A percentile compares a stretch with the other conserved stretches of the same genome.
Conservation (phyloP, 1,140 invertebrate genomes). For the Aricia agestis region DNA sequence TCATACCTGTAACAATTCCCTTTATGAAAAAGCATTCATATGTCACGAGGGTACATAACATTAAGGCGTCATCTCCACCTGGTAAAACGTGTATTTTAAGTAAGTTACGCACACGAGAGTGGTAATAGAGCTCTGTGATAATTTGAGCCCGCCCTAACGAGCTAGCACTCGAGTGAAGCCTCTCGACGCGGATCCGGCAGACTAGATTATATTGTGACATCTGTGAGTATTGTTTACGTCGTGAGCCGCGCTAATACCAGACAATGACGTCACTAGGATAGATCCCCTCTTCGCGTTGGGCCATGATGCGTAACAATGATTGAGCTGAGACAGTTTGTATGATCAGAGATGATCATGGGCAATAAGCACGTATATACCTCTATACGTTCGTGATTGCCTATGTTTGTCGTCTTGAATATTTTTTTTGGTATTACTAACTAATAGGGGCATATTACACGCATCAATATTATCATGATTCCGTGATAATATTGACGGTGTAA, state of each 20-base stretch:
- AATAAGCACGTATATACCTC: too few relatives aligned
- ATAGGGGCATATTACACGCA: too few relatives aligned
- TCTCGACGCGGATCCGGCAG: slow-evolving; percentile 45
- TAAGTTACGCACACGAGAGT: slow-evolving; percentile 45
- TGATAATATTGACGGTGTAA: too few relatives aligned
- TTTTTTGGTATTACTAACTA: too few relatives aligned
- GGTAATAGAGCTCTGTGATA: slow-evolving; percentile 51
- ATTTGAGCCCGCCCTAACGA: slow-evolving; percentile 66
- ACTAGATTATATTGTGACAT: slow-evolving; percentile 60
- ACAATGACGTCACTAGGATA: slow-evolving; percentile 1
- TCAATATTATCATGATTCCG: too few relatives aligned
- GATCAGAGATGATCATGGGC: too few relatives aligned
- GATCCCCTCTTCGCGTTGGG: too few relatives aligned
- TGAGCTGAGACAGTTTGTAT: too few relatives aligned
- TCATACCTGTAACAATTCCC: neutral
- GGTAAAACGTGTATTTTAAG: slow-evolving; percentile 28
- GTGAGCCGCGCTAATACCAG: slow-evolving; percentile 4
- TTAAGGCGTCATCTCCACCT: slow-evolving; percentile 2
- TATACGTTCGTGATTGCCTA: too few relatives aligned
- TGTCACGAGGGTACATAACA: neutral
- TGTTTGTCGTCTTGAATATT: too few relatives aligned
- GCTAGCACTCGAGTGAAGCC: slow-evolving; percentile 52
- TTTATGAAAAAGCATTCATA: slow-evolving; percentile 3
- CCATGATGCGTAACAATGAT: too few relatives aligned
- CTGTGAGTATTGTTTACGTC: slow-evolving; percentile 48